Evolutionary conservation across 2,888 invertebrate species (phyloP).

Genomic region (Plagodis dolabraria): DNA sequence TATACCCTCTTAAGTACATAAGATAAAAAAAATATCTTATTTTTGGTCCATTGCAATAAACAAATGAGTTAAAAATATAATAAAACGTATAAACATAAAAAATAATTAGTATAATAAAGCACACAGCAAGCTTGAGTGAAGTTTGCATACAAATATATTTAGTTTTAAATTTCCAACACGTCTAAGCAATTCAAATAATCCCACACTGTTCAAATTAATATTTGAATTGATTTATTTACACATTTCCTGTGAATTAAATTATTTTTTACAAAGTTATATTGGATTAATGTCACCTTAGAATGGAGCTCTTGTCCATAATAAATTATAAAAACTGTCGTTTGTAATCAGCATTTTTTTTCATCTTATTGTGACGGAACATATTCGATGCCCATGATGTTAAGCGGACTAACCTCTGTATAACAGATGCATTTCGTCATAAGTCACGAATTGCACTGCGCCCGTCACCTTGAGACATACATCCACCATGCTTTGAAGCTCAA

Average conservation of each 20-base stretch:
- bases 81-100: neutral
- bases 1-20: too few species aligned
- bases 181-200: conserved; percentile 10
- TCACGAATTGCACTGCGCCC: too few species aligned
- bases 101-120: neutral
- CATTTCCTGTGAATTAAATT: conserved; percentile 27
- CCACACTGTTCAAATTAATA: conserved; percentile 20
- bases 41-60: too few species aligned
- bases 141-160: neutral
- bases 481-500: too few species aligned
- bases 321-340: conserved; percentile 22
- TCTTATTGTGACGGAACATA: too few species aligned
- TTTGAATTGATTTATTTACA: conserved; percentile 26
- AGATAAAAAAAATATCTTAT: too few species aligned
- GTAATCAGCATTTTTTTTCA: conserved; percentile 24
- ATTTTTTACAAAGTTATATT: conserved; percentile 23
- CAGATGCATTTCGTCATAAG: too few species aligned
- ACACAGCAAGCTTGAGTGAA: neutral
- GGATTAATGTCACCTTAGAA: conserved; percentile 23
- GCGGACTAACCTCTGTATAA: too few species aligned
- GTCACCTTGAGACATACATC: too few species aligned
- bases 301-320: conserved; percentile 23
- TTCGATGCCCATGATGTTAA: too few species aligned
- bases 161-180: conserved; percentile 2
- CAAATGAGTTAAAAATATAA: too few species aligned